Evolutionary conservation across 2,797 vertebrate genomes (phyloP).

Genomic region (Spea hammondii): DNA sequence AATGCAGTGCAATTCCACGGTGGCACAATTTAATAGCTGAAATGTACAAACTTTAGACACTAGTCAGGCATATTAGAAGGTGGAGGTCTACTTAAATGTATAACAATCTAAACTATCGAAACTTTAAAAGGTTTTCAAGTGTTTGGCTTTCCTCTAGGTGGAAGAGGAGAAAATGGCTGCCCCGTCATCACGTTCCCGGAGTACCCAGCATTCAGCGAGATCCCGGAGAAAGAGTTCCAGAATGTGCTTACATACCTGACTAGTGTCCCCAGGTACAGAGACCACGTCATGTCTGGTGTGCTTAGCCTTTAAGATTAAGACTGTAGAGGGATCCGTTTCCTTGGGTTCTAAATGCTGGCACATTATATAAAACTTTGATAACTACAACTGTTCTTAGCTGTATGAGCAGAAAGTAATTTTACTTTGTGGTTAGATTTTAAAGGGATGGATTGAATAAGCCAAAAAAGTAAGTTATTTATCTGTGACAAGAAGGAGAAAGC

Average conservation of each 20-base stretch:
- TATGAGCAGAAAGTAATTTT: not conserved
- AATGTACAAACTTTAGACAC: too few relatives aligned
- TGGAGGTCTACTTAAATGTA: too few relatives aligned
- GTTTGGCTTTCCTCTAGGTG: conserved; percentile 71
- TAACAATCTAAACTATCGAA: too few relatives aligned
- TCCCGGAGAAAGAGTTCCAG: conserved; percentile 90
- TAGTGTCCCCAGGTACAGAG: conserved; percentile 85
- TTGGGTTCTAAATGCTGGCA: too few relatives aligned
- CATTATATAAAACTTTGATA: too few relatives aligned
- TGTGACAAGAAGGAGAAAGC: not conserved
- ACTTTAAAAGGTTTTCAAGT: not conserved
- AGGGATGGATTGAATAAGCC: not conserved
- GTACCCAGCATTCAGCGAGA: conserved; percentile 87
- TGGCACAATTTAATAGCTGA: too few relatives aligned
- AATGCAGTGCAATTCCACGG: too few relatives aligned
- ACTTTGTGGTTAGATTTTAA: not conserved
- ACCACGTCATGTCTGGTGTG: not conserved
- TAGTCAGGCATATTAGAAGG: too few relatives aligned
- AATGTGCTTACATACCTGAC: conserved; percentile 94
- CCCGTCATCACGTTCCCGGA: conserved; percentile 96
- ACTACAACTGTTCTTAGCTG: too few relatives aligned
- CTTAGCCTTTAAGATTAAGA: too few relatives aligned
- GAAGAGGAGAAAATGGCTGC: conserved; percentile 87
- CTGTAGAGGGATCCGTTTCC: too few relatives aligned
- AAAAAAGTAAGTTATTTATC: conserved; percentile 20